Percentiles rank a stretch among this genome's conserved stretches.
These are phyloP conservation scores for Rhyacophila brunnea DNA, from an alignment of 1,140 invertebrate species.

Conservation along the genomic window DNA sequence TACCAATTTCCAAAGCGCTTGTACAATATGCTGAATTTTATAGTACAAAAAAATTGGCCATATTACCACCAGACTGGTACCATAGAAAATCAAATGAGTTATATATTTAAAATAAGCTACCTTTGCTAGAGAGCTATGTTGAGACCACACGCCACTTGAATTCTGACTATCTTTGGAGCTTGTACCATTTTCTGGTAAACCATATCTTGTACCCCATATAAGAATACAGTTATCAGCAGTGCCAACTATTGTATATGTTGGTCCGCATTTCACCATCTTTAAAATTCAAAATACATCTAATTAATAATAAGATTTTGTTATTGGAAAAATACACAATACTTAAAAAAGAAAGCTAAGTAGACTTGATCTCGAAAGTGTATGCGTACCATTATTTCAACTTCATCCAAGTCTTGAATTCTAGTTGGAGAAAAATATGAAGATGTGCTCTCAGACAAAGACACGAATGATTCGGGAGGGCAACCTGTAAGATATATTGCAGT, in stretches of 20 bases:
- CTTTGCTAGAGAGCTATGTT: slow-evolving; percentile 32
- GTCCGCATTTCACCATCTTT: slow-evolving; percentile 62
- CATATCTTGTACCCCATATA: slow-evolving; percentile 66
- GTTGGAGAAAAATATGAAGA: slow-evolving; percentile 43
- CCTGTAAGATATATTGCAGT: slow-evolving; percentile 37
- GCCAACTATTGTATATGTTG: slow-evolving; percentile 64
- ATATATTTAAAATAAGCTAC: too few species aligned
- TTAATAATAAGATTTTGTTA: too few species aligned
- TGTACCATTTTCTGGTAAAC: slow-evolving; percentile 41
- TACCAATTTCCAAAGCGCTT: too few species aligned
- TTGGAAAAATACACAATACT: too few species aligned
- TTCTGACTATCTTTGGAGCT: slow-evolving; percentile 12
- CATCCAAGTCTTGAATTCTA: slow-evolving; percentile 56
- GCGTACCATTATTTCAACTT: slow-evolving; percentile 57
- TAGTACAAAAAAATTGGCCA: too few species aligned
- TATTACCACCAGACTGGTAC: too few species aligned
- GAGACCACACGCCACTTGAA: slow-evolving; percentile 30
- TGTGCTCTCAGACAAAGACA: slow-evolving; percentile 13
- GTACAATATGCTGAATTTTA: too few species aligned
- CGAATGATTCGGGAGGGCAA: slow-evolving; percentile 2
- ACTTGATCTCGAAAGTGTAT: too few species aligned
- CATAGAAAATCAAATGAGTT: too few species aligned
- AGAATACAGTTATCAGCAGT: slow-evolving; percentile 67
- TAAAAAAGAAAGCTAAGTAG: too few species aligned
- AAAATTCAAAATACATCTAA: too few species aligned